Conservation (phyloP, 2,113 vertebrate genomes). For the Xyliphius kryptos region DNA sequence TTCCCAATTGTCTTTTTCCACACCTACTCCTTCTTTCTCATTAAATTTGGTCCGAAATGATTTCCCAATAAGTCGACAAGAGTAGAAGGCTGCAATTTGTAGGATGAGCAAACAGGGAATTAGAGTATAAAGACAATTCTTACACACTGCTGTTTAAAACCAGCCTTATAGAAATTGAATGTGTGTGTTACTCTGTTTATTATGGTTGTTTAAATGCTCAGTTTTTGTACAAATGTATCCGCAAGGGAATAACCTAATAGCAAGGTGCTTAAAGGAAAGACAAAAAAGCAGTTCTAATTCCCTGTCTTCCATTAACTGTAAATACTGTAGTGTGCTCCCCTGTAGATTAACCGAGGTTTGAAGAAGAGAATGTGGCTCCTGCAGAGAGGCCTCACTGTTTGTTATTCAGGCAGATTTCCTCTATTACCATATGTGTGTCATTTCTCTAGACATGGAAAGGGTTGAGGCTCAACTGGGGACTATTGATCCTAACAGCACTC, state of each 20-base stretch:
- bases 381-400: constrained; percentile 59
- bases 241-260: constrained; percentile 12
- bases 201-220: constrained; percentile 29
- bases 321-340: constrained; percentile 58
- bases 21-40: constrained; percentile 23
- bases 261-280: constrained; percentile 3
- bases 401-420: constrained; percentile 62
- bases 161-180: constrained; percentile 15
- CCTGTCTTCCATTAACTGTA: constrained; percentile 61
- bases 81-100: too few relatives aligned
- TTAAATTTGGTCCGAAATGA: constrained; percentile 20
- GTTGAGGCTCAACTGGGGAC: constrained; percentile 70
- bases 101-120: constrained; percentile 19
- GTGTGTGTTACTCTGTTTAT: constrained; percentile 8
- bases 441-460: constrained; percentile 67
- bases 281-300: constrained; percentile 40
- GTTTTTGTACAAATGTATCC: constrained; percentile 12
- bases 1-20: constrained; percentile 23
- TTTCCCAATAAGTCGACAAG: constrained; percentile 15
- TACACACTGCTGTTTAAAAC: background rate
- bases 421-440: constrained; percentile 75
- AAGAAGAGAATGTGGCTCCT: constrained; percentile 63
- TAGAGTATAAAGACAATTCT: background rate
- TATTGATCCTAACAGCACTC: constrained; percentile 76
- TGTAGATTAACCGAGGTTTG: constrained; percentile 67